Evolutionary conservation across 2,113 vertebrate species (phyloP), one percentile per base, ranked within the genome.

Genomic region (Mirza zaza): DNA sequence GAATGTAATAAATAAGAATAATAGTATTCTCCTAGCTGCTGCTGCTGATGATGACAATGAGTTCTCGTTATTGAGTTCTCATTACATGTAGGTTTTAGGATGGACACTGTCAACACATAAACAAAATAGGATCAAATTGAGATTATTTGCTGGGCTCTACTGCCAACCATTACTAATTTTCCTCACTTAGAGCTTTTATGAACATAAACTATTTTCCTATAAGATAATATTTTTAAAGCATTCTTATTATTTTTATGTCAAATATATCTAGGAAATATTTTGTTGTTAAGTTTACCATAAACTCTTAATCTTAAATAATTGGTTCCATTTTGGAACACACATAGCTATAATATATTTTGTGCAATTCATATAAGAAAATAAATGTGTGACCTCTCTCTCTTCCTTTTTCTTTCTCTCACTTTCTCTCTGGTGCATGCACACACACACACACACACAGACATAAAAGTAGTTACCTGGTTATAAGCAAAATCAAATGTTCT

Each of bases 61-160:
- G 13, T 50, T 50, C 12, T 45, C 63, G 1, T 45, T 79, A 55
- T n/a, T 10, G 42, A 68, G 55, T 73, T 92, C 1, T 77, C 29
- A 34, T 61, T 4, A 45, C 0, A 0, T 52, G 25, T 34, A 71
- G 20, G 3, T 39, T 59, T 97, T 79, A 87, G 8, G 27, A 52
- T 76, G 8, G 5, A 68, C 82, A 36, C 11, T 57, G 21, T 89
- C 34, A 90, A 27, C 12, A 20, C 59, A 65, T 29, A 14, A 93
- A n/a, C 10, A 91, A n/a, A 65, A 80, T 23, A 50, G 2, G 1
- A 48, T 59, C 8, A 75, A 80, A 42, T 52, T 25, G 23, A 1
- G 20, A 67, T 75, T 17, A 65, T 77, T 97, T 85, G 80, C 67
- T 75, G 13, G 59, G 13, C 73, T 92, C 68, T 23, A 90, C 9